Evolutionary conservation across 2,113 vertebrate species (phyloP).

Genomic region (Charadrius vociferus): DNA sequence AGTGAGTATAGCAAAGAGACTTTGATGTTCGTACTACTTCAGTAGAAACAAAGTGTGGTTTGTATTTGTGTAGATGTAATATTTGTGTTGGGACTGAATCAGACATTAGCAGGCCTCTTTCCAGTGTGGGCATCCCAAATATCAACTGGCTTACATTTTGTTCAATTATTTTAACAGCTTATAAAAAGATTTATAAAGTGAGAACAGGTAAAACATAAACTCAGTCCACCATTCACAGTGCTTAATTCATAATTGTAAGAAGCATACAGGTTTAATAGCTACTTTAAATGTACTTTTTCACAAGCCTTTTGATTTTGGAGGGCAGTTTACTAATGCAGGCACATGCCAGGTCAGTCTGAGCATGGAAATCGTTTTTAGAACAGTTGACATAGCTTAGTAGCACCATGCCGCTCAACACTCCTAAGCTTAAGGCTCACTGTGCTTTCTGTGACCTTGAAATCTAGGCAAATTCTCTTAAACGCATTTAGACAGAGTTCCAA

Average conservation of each 20-base stretch:
- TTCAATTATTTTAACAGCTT: background rate
- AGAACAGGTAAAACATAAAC: background rate
- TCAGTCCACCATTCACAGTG: background rate
- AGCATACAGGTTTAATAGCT: background rate
- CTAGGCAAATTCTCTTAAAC: background rate
- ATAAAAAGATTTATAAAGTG: background rate
- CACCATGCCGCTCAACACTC: background rate
- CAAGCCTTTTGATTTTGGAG: background rate
- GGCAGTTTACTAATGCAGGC: background rate
- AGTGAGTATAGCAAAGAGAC: background rate
- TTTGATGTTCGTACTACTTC: background rate
- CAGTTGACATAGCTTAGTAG: background rate
- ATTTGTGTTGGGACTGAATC: background rate
- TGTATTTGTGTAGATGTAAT: background rate
- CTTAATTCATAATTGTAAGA: background rate
- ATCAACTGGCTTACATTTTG: background rate
- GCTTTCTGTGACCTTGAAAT: slow-evolving; percentile 4
- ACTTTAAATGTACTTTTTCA: background rate
- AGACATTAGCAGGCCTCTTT: background rate
- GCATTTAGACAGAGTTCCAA: slow-evolving; percentile 8
- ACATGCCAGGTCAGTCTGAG: background rate
- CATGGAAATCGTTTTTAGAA: background rate
- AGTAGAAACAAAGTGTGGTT: background rate
- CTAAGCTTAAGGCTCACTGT: background rate
- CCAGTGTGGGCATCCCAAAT: background rate